These are phyloP conservation scores for Pongo abelii DNA, from an alignment of 2,113 vertebrate species.

Conservation along the genomic window DNA sequence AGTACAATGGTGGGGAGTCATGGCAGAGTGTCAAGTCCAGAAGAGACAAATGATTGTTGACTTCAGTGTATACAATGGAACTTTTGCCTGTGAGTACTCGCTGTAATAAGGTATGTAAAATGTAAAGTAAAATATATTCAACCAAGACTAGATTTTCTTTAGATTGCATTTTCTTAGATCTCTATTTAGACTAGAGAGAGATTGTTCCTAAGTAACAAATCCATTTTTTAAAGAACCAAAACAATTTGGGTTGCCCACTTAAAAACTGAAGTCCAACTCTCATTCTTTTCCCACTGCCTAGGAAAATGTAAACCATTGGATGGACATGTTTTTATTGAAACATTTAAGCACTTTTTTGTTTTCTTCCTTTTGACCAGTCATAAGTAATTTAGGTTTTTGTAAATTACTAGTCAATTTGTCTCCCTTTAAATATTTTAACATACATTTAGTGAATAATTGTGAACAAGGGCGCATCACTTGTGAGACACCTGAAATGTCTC, in stretches of 20 bases:
- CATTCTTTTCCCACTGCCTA: not conserved
- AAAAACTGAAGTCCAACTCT: not conserved
- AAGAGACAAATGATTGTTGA: not conserved
- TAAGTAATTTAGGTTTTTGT: not conserved
- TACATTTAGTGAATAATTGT: not conserved
- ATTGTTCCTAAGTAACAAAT: not conserved
- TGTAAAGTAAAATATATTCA: not conserved
- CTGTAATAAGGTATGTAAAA: not conserved
- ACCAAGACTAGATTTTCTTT: not conserved
- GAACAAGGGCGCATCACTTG: not conserved
- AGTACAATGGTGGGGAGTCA: not conserved
- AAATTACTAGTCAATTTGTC: not conserved
- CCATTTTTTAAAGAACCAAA: not conserved
- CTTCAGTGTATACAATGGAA: not conserved
- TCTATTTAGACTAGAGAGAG: not conserved
- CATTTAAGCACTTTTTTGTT: not conserved
- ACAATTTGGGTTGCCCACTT: not conserved
- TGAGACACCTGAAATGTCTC: not conserved
- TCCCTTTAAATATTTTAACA: not conserved
- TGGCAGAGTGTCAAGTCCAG: not conserved
- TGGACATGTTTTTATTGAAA: not conserved
- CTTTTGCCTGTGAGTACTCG: not conserved
- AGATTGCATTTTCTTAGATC: not conserved
- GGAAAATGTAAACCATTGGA: not conserved
- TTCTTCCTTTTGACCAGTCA: not conserved